Evolutionary conservation across 2,888 invertebrate genomes (phyloP), one percentile per base, ranked within the genome.

Genomic region (Nesidiocoris tenuis): DNA sequence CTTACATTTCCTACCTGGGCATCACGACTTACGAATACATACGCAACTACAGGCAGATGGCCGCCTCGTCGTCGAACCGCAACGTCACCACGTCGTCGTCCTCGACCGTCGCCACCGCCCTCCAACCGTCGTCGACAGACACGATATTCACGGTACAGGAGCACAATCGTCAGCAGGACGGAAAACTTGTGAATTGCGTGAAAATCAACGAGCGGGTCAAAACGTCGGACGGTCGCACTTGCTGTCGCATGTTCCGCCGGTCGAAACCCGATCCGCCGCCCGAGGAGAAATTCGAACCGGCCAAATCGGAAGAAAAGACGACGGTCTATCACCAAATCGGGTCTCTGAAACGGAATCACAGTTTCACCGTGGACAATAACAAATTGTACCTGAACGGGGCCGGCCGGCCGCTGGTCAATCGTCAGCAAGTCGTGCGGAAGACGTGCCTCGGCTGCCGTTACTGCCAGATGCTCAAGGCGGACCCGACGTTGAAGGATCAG

Each of bases 21-120:
- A 86, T 95, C 61, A 94, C 95, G 19, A 96, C 95, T 0, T 96
- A 95, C 85, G 95, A 95, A 82, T 95, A 95, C 84, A 92, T 95
- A 74, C 85, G 89, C 9, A 81, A 81, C 54, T 81, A 81, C 76
- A 64, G 80, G 2, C 79, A 79, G 67, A 75, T 79, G n/a, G 74
- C 78, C 17, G 74, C 78, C 17, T 65, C 78, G 19, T 25, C 72
- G 23, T 21, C 22, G 22, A 72, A 72, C 57, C 55, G 68, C 55
- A 74, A 63, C 66, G 39, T 39, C 39, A 68, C 21, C 22, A 55
- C 19, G 55, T 16, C 66, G n/a, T 66, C 25, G 23, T 61, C 72
- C 18, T 54, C 18, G n/a, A 65, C 22, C 66, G 75, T 76, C 17
- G 66, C 74, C 19, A 76, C 68, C 22, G 76, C 72, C 21, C 72